Evolutionary conservation across 2,113 vertebrate genomes (phyloP), one percentile per base, ranked within the genome.

Genomic region (Spilogale gracilis): DNA sequence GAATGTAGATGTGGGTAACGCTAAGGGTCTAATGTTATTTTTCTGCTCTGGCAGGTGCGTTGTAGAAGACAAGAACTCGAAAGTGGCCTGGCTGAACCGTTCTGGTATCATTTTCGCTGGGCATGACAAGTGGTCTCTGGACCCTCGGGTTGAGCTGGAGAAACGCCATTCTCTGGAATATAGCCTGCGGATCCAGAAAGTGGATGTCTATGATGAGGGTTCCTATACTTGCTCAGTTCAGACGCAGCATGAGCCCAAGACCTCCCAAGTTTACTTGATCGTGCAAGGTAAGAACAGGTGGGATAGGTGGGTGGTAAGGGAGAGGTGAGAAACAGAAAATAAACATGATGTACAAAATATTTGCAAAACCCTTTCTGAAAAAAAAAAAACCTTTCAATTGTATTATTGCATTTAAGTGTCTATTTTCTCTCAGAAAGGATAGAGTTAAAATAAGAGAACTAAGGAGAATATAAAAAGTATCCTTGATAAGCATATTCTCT

Each of bases 91-190:
- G 99, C 99, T 99, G 98, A 99, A 99, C 98, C 99, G 99, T 98
- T 99, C 99, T 1, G 99, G 99, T 98, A 99, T 99, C 99, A 99
- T 99, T 99, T 99, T 99, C 97, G 99, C 99, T 58, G 99, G 99
- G 80, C 99, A 99, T 86, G 99, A 99, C 98, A 99, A 99, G 98
- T 99, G 99, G 99, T 99, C 99, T 93, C 99, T 99, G 99, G 99
- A 99, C 95, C 99, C 99, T 89, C 99, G 99, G 95, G 99, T 99
- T 97, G 99, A 99, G 97, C 99, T 99, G 98, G 99, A 99, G 98
- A 99, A 99, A 95, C 99, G 99, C 97, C 99, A 99, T 95, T 99
- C 99, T 97, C 99, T 99, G 98, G 99, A 99, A 98, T 99, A 99
- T 98, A 99, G 99, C 98, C 99, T 99, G 94, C 99, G 99, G 97